Evolutionary conservation across 2,888 invertebrate species (phyloP).

Genomic region (Pterobdella sp.): DNA sequence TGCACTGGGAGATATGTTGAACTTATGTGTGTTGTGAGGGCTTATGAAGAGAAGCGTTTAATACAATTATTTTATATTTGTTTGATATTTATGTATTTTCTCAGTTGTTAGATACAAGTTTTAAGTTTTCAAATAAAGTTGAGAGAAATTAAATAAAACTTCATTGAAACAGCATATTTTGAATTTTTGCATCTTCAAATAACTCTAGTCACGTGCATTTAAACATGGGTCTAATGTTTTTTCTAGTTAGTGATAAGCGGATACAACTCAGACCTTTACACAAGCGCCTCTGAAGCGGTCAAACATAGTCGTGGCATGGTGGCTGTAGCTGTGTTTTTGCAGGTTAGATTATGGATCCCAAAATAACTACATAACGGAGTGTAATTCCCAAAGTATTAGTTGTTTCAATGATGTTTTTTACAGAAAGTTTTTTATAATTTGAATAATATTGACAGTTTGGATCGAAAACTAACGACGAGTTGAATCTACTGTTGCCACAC

Average conservation of each 20-base stretch:
- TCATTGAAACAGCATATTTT: neutral
- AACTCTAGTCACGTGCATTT: slow-evolving; percentile 19
- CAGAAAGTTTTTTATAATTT: too few relatives aligned
- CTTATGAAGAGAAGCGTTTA: too few relatives aligned
- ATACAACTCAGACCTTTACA: slow-evolving; percentile 35
- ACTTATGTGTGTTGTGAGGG: neutral
- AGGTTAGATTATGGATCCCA: slow-evolving; percentile 45
- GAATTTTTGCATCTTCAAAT: neutral
- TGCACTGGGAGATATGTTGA: neutral
- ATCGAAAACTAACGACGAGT: slow-evolving; percentile 79
- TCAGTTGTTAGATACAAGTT: too few relatives aligned
- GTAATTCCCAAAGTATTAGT: too few relatives aligned
- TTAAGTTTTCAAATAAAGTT: too few relatives aligned
- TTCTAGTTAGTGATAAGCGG: slow-evolving; percentile 36
- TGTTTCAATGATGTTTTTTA: too few relatives aligned
- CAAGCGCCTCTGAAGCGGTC: slow-evolving; percentile 33
- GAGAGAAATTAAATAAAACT: too few relatives aligned
- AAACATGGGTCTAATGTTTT: too few relatives aligned
- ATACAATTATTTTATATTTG: too few relatives aligned
- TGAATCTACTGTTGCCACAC: slow-evolving; percentile 63
- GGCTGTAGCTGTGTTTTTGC: slow-evolving; percentile 30
- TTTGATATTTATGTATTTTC: too few relatives aligned
- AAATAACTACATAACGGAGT: slow-evolving; percentile 46
- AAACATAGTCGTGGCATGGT: slow-evolving; percentile 30
- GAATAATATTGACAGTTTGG: slow-evolving; percentile 46